phyloP scores from a whole-genome alignment of 2,113 vertebrate species.

The Caranx melampygus region DNA sequence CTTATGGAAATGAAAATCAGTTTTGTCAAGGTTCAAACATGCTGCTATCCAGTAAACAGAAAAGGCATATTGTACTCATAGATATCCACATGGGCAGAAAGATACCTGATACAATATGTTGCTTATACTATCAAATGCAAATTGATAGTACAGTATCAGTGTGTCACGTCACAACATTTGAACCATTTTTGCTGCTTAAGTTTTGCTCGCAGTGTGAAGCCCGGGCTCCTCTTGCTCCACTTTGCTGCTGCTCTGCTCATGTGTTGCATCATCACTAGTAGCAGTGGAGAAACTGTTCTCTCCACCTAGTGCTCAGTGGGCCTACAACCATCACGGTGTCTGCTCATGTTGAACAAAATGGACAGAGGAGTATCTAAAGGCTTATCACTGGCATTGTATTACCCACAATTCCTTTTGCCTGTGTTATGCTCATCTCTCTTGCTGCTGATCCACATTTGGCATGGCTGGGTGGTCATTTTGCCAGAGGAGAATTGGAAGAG shows the following conservation, averaged over 20 bases:
- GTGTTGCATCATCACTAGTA: slow-evolving; percentile 30
- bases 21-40: too few relatives aligned
- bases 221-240: not conserved
- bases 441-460: slow-evolving; percentile 75
- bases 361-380: slow-evolving; percentile 63
- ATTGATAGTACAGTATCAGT: not conserved
- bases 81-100: too few relatives aligned
- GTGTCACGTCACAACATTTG: not conserved
- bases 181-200: not conserved
- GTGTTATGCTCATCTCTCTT: slow-evolving; percentile 61
- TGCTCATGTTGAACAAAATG: slow-evolving; percentile 59
- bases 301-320: slow-evolving; percentile 28
- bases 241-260: not conserved
- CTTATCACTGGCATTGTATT: slow-evolving; percentile 61
- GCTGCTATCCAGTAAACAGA: too few relatives aligned
- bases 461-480: slow-evolving; percentile 72
- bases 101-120: too few relatives aligned
- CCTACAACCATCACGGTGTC: slow-evolving; percentile 45
- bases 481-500: slow-evolving; percentile 70
- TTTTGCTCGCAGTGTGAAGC: not conserved
- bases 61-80: too few relatives aligned
- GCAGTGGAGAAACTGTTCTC: not conserved
- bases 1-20: too few relatives aligned
- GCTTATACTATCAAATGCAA: not conserved
- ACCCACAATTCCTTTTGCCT: slow-evolving; percentile 70